Evolutionary conservation across 2,797 vertebrate genomes (phyloP).

Genomic region (Rhabdomys pumilio): DNA sequence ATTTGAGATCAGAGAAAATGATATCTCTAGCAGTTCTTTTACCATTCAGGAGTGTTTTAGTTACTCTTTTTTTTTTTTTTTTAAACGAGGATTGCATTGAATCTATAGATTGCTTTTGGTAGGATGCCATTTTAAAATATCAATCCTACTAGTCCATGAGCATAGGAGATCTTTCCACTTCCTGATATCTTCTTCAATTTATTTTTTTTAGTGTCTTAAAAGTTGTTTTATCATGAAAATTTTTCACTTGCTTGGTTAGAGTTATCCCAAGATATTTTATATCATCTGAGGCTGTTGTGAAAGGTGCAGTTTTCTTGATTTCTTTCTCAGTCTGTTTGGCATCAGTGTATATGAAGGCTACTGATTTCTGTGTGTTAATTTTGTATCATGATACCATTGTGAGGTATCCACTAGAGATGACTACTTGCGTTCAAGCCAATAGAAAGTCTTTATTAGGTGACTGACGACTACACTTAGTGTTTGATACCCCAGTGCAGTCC

Average conservation of each 20-base stretch:
- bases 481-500: neutral
- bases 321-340: neutral
- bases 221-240: neutral
- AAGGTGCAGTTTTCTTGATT: neutral
- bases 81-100: neutral
- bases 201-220: neutral
- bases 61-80: neutral
- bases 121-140: neutral
- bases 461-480: neutral
- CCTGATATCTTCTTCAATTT: neutral
- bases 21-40: neutral
- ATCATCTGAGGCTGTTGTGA: neutral
- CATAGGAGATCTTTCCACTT: neutral
- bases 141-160: neutral
- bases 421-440: neutral
- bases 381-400: neutral
- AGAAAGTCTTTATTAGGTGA: neutral
- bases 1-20: neutral
- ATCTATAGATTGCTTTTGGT: neutral
- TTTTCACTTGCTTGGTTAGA: neutral
- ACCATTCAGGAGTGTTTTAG: neutral
- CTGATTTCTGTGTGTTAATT: neutral
- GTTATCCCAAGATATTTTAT: neutral
- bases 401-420: neutral
- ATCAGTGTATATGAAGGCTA: neutral